Base-by-base conservation (phyloP, 2,797 vertebrate species). In the Spea hammondii region DNA sequence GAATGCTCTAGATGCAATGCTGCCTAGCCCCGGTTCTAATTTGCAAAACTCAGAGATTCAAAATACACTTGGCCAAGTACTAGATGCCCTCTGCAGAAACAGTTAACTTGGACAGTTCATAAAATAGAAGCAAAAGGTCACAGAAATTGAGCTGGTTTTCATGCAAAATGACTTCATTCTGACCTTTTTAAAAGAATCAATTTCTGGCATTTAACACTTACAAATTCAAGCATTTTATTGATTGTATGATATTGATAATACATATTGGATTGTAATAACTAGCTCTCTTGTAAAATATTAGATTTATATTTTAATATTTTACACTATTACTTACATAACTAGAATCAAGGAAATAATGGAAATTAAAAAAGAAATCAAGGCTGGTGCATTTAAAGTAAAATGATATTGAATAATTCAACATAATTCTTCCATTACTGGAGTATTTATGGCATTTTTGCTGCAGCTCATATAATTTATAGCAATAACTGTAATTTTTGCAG, bases 121-220 rank as follows among this genome's bases (percentile, higher is more conserved):
- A 71, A 59, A 80, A 76, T 53, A 76, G 50, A 76, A 59, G 68
- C 69, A 47, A 71, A 70, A 59, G 72, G 64, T 73, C 62, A 50
- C 17, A 8, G 50, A 78, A 64, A 79, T 51, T 79, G 53, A 80
- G 73, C 71, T 62, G 44, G 65, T 76, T 66, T 64, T 76, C 60
- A 66, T 80, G 49, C 17, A 57, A 76, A 55, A 76, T 80, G 79
- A 76, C 79, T 80, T 80, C 68, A 70, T 57, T 76, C 71, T 80
- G 73, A 75, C 72, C 79, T 78, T 46, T 62, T 71, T 59, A n/a
- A 72, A 66, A 72, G 73, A 71, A 80, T 76, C 79, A 80, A 80
- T 80, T 71, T 76, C 72, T 66, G 74, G 69, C 79, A 80, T 76
- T 80, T 71, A 80, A 64, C 44, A 12, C 68, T 76, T 64, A 74